Conservation (phyloP, 2,113 vertebrate species). For the Hippocampus guttulatus region DNA sequence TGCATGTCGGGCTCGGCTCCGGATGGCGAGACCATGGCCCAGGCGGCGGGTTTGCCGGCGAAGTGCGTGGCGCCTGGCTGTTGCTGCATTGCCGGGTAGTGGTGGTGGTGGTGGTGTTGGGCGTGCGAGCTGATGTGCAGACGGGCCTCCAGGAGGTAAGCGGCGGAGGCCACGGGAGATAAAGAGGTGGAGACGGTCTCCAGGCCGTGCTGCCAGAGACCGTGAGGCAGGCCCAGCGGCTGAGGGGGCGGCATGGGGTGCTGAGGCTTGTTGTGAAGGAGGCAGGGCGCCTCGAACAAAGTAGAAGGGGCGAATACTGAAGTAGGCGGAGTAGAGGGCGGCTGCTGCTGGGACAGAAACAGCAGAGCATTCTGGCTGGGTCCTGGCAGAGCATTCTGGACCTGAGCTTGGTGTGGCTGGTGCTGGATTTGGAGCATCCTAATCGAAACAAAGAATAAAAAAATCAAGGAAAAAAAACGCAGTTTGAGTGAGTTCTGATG, state of each 20-base stretch:
- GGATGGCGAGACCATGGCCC: conserved; percentile 70
- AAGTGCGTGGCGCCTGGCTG: conserved; percentile 52
- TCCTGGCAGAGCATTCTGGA: conserved; percentile 50
- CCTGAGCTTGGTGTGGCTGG: conserved; percentile 65
- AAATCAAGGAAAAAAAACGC: background rate
- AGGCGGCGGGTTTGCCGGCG: conserved; percentile 72
- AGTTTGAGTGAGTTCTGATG: background rate
- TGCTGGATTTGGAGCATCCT: conserved; percentile 94
- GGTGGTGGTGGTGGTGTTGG: conserved; percentile 30
- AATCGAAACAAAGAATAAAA: conserved; percentile 34
- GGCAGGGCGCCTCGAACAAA: conserved; percentile 58
- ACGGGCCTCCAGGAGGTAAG: conserved; percentile 82
- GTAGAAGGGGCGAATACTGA: conserved; percentile 57
- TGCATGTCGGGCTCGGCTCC: conserved; percentile 54
- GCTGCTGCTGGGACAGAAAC: conserved; percentile 58
- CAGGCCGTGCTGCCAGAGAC: conserved; percentile 57
- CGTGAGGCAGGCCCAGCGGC: conserved; percentile 62
- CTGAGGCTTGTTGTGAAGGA: conserved; percentile 63
- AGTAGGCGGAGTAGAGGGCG: conserved; percentile 55
- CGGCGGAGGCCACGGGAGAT: conserved; percentile 81
- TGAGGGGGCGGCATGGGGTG: conserved; percentile 64
- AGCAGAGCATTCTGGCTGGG: conserved; percentile 68
- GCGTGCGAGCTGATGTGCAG: conserved; percentile 79
- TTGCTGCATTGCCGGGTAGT: conserved; percentile 48
- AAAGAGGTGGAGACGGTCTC: conserved; percentile 60